These are phyloP conservation scores for Ophioninae sp. DNA, from an alignment of 2,888 invertebrate genomes.

Conservation along the genomic window DNA sequence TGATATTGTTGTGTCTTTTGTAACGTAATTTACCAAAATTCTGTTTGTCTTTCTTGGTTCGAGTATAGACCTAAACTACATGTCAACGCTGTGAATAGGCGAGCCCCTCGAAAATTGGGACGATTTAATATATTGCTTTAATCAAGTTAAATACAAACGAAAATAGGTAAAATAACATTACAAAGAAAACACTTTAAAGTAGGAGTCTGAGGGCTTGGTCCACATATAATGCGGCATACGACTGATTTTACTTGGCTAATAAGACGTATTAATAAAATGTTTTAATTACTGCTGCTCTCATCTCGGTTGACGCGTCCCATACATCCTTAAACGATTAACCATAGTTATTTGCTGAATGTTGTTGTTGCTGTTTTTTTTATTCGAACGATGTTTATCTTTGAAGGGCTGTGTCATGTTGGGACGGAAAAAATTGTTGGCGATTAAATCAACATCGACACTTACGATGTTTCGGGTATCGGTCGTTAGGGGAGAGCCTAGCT, in stretches of 20 bases:
- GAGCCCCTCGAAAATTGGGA: too few relatives aligned
- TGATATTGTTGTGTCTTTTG: too few relatives aligned
- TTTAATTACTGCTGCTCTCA: too few relatives aligned
- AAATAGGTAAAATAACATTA: background rate
- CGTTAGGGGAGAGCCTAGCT: background rate
- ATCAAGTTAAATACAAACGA: too few relatives aligned
- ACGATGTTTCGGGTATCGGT: background rate
- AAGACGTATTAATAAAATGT: too few relatives aligned
- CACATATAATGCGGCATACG: background rate
- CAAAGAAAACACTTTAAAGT: background rate
- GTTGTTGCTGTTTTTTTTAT: conserved; percentile 5
- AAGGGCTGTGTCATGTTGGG: conserved; percentile 7
- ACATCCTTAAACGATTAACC: background rate
- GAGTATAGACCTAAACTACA: too few relatives aligned
- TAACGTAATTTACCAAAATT: too few relatives aligned
- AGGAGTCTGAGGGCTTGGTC: background rate
- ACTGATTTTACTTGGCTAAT: background rate
- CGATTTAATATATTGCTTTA: too few relatives aligned
- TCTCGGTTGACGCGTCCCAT: background rate
- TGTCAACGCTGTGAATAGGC: too few relatives aligned
- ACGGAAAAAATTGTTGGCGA: conserved; percentile 1
- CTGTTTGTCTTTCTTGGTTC: too few relatives aligned
- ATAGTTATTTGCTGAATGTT: background rate
- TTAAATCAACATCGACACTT: conserved; percentile 7
- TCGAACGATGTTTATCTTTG: conserved; percentile 19